phyloP scores from a whole-genome alignment of 2,888 invertebrate genomes.

The Eupeodes luniger region DNA sequence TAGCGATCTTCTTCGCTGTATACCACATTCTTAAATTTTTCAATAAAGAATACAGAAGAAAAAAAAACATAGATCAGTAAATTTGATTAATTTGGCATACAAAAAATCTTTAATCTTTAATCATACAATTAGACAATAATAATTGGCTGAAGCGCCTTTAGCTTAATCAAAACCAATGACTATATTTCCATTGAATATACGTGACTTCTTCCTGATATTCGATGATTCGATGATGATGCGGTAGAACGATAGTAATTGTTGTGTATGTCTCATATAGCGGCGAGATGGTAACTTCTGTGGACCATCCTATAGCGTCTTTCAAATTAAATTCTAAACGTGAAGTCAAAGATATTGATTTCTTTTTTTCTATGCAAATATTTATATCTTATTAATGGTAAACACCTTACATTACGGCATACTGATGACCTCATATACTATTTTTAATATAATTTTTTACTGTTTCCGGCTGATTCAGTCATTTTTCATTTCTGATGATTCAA shows the following conservation, averaged over 20 bases:
- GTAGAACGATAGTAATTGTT: conserved; percentile 12
- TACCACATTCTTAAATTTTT: background rate
- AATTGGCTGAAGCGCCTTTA: conserved; percentile 33
- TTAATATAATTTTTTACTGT: conserved; percentile 77
- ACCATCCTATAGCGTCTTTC: conserved; percentile 36
- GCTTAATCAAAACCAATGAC: conserved; percentile 42
- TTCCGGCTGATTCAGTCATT: conserved; percentile 79
- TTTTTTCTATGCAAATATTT: conserved; percentile 35
- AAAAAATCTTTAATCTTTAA: conserved; percentile 12
- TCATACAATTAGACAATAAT: conserved; percentile 42
- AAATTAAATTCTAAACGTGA: conserved; percentile 57
- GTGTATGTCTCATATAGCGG: background rate
- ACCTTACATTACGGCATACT: conserved; percentile 56
- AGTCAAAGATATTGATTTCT: conserved; percentile 49
- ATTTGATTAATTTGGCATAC: conserved; percentile 65
- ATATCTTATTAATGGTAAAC: conserved; percentile 52
- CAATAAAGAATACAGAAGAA: background rate
- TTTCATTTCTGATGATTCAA: conserved; percentile 32
- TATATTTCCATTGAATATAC: conserved; percentile 40
- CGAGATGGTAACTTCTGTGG: conserved; percentile 49
- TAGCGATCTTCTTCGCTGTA: conserved; percentile 38
- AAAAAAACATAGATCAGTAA: conserved; percentile 31
- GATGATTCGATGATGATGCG: background rate
- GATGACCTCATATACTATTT: conserved; percentile 78
- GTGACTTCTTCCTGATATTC: conserved; percentile 23